These are phyloP conservation scores for Machimus atricapillus DNA, from an alignment of 2,888 invertebrate genomes.

Conservation along the genomic window DNA sequence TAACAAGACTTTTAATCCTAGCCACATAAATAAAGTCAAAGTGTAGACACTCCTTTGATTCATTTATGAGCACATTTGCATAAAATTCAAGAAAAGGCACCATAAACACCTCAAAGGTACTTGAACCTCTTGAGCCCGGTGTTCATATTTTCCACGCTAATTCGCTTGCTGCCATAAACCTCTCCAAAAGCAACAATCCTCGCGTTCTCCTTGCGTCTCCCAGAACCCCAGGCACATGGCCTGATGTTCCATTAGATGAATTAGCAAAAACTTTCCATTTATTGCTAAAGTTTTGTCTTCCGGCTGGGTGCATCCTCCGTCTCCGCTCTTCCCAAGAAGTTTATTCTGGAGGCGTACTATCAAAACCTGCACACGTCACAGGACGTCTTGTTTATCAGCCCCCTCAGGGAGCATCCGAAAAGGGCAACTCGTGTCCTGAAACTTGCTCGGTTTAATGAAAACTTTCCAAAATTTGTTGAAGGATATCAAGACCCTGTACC, in stretches of 20 bases:
- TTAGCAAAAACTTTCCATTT: not conserved
- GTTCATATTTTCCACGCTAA: not conserved
- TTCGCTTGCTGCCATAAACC: not conserved
- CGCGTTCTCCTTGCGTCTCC: not conserved
- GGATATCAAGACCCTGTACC: not conserved
- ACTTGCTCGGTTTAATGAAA: not conserved
- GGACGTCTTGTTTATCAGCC: not conserved
- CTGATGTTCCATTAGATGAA: not conserved
- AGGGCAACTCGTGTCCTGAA: not conserved
- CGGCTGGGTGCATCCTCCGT: not conserved
- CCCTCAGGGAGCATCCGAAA: not conserved
- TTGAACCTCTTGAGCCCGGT: not conserved
- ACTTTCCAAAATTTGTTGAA: not conserved
- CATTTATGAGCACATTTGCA: not conserved
- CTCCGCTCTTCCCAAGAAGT: not conserved
- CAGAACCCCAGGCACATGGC: not conserved
- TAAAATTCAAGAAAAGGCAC: not conserved
- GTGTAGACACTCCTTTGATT: not conserved
- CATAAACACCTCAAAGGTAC: not conserved
- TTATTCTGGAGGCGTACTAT: not conserved
- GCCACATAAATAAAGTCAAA: not conserved
- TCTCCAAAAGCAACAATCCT: not conserved
- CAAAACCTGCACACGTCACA: conserved; percentile 1
- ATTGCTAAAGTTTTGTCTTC: not conserved
- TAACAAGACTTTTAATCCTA: not conserved